These are phyloP conservation scores for Peromyscus leucopus DNA, from an alignment of 2,113 vertebrate genomes.

Conservation along the genomic window DNA sequence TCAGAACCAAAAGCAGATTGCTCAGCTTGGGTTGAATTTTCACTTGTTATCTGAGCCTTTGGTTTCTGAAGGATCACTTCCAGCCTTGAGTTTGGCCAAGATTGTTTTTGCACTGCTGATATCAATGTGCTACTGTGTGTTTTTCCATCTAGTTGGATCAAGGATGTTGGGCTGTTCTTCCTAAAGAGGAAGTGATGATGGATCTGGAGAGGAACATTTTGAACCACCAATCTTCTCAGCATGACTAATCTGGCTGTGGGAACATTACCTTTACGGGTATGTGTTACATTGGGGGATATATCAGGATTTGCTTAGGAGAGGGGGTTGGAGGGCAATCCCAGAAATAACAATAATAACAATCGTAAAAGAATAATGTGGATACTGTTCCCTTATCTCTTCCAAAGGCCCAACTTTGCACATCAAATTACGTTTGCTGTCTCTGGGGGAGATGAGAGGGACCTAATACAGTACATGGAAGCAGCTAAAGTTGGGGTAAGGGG, in stretches of 20 bases:
- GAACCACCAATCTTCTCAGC: neutral
- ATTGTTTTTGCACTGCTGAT: slow-evolving; percentile 9
- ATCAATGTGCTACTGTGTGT: neutral
- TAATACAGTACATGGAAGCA: neutral
- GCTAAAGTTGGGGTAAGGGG: neutral
- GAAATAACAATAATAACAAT: neutral
- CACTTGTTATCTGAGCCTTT: slow-evolving; percentile 49
- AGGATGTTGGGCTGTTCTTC: neutral
- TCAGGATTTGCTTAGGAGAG: neutral
- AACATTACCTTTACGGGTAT: neutral
- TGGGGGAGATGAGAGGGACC: neutral
- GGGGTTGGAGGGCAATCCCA: neutral
- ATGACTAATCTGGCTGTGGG: neutral
- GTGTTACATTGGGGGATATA: neutral
- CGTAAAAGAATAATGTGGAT: neutral
- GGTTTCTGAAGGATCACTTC: slow-evolving; percentile 11
- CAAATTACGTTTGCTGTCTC: neutral
- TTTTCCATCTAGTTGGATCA: neutral
- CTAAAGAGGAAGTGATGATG: neutral
- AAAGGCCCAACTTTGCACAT: neutral
- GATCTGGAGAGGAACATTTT: neutral
- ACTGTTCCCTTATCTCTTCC: neutral
- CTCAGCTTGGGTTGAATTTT: neutral
- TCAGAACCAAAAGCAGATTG: slow-evolving; percentile 54
- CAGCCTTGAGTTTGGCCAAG: slow-evolving; percentile 2